Conservation (phyloP, 2,888 invertebrate genomes). For the Drosophila colorata region DNA sequence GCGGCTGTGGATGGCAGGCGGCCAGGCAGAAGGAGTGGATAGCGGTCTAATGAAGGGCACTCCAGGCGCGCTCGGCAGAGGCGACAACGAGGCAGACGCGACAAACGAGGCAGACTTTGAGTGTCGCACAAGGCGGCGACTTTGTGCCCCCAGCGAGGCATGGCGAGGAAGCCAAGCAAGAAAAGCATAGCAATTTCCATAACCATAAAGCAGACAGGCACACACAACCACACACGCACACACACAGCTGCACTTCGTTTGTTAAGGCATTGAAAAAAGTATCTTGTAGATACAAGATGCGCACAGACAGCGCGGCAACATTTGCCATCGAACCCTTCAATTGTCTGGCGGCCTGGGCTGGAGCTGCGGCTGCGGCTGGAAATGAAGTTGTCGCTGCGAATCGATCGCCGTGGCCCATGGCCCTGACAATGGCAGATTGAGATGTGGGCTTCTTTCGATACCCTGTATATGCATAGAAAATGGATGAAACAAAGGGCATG, state of each 20-base stretch:
- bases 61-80: constrained; percentile 45
- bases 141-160: constrained; percentile 35
- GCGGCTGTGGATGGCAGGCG: constrained; percentile 10
- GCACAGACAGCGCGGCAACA: constrained; percentile 41
- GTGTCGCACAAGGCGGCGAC: constrained; percentile 43
- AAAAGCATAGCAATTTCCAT: constrained; percentile 39
- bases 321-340: constrained; percentile 34
- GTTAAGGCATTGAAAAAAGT: constrained; percentile 25
- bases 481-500: not conserved
- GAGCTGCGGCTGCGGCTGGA: constrained; percentile 15
- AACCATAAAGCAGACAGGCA: constrained; percentile 19
- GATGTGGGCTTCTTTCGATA: constrained; percentile 3
- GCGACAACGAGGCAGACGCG: constrained; percentile 39
- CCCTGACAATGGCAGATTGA: constrained; percentile 72
- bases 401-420: constrained; percentile 42
- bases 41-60: constrained; percentile 78
- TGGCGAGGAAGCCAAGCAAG: constrained; percentile 33
- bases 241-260: constrained; percentile 18
- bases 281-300: constrained; percentile 34
- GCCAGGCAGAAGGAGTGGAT: constrained; percentile 27
- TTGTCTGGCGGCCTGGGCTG: constrained; percentile 16
- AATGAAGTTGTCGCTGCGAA: constrained; percentile 70
- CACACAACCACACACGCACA: constrained; percentile 21
- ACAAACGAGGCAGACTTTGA: constrained; percentile 21
- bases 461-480: not conserved